A percentile compares a stretch with the other conserved stretches of the same genome.
These are phyloP conservation scores for Diorhabda elongata DNA, from an alignment of 1,140 invertebrate species.

Conservation along the genomic window DNA sequence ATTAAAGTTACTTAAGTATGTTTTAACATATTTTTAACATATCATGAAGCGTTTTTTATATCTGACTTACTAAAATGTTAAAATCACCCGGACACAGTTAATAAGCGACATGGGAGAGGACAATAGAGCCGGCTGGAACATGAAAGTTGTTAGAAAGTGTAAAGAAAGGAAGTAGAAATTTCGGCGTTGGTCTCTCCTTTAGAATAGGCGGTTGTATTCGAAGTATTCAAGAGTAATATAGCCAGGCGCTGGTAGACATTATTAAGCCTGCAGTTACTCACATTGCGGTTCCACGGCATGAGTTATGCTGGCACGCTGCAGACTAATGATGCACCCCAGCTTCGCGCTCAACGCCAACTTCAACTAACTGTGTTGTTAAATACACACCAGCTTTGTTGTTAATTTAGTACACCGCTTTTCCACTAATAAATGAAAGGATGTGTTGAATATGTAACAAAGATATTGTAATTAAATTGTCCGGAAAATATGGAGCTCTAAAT, in stretches of 20 bases:
- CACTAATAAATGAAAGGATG: constrained; percentile 16
- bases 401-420: constrained; percentile 25
- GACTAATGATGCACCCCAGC: constrained; percentile 37
- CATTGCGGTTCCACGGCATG: constrained; percentile 38
- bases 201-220: constrained; percentile 9
- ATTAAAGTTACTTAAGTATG: no score
- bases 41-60: no score
- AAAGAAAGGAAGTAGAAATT: constrained; percentile 1
- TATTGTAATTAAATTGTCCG: no score
- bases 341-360: constrained; percentile 24
- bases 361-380: constrained; percentile 28
- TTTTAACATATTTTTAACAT: no score
- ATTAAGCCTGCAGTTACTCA: constrained; percentile 44
- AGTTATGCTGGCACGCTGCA: constrained; percentile 36
- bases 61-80: no score
- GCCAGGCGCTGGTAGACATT: constrained; percentile 35
- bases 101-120: background rate
- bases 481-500: no score
- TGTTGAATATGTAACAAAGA: background rate
- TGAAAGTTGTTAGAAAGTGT: constrained; percentile 8
- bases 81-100: no score
- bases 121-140: constrained; percentile 2
- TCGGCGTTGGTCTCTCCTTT: constrained; percentile 1
- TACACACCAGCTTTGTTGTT: constrained; percentile 28
- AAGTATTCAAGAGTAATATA: constrained; percentile 31